Percentiles rank a stretch among this genome's conserved stretches.
Evolutionary conservation across 2,113 vertebrate genomes (phyloP).

Genomic region (Pao palembangensis): DNA sequence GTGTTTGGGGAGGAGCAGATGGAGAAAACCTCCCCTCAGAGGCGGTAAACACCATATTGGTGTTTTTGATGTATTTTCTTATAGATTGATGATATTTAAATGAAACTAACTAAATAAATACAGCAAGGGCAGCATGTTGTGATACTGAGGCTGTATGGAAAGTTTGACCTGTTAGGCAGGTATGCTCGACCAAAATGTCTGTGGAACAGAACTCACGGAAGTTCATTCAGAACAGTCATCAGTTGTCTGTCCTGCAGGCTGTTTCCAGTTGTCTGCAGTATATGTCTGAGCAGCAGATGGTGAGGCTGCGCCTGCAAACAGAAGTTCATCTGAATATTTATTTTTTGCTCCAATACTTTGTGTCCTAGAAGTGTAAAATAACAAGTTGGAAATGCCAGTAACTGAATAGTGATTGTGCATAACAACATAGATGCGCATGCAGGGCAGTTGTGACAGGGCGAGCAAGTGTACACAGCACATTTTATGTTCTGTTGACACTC

Average conservation of each 20-base stretch:
- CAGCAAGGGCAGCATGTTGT: too few species aligned
- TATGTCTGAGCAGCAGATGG: slow-evolving; percentile 37
- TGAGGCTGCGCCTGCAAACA: slow-evolving; percentile 30
- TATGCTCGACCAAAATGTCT: too few species aligned
- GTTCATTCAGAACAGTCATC: neutral
- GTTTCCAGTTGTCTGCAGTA: slow-evolving; percentile 30
- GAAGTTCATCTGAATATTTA: slow-evolving; percentile 25
- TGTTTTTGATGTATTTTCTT: too few species aligned
- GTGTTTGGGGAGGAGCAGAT: too few species aligned
- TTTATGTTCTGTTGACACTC: neutral
- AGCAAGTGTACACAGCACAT: neutral
- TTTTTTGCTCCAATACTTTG: slow-evolving; percentile 14
- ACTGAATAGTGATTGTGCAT: neutral
- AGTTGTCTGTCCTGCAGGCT: slow-evolving; percentile 15
- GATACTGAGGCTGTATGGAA: too few species aligned
- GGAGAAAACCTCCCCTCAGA: too few species aligned
- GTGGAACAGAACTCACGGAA: too few species aligned
- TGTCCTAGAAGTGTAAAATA: neutral
- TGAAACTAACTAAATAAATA: too few species aligned
- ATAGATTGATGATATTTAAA: too few species aligned
- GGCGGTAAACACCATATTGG: too few species aligned
- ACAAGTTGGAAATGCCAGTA: slow-evolving; percentile 11
- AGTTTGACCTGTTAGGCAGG: too few species aligned
- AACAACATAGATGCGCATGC: slow-evolving; percentile 9
- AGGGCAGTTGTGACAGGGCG: too few species aligned